Evolutionary conservation across 2,888 invertebrate species (phyloP).

Genomic region (Drosophila seclusa): DNA sequence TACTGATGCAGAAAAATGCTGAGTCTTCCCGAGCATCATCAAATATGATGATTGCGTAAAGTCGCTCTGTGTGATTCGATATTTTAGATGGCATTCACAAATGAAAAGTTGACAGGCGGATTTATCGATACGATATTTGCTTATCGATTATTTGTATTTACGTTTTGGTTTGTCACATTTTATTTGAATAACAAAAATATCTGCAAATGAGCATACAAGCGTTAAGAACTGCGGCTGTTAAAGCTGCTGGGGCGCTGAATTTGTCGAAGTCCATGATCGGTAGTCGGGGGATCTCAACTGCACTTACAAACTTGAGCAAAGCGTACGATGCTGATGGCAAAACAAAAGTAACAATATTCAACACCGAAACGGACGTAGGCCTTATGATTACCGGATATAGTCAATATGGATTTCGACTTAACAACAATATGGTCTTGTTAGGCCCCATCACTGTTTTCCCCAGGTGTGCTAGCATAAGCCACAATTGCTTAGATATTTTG

Average conservation of each 20-base stretch:
- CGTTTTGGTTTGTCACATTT: background rate
- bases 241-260: background rate
- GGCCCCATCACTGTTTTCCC: constrained; percentile 95
- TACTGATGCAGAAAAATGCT: no score
- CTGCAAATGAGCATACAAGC: constrained; percentile 47
- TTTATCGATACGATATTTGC: background rate
- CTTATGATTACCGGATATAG: constrained; percentile 90
- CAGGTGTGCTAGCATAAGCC: constrained; percentile 85
- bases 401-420: constrained; percentile 91
- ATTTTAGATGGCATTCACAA: background rate
- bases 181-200: background rate
- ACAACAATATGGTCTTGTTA: constrained; percentile 90
- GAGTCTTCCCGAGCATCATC: no score
- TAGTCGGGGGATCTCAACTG: constrained; percentile 10
- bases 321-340: constrained; percentile 91
- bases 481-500: background rate
- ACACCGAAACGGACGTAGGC: constrained; percentile 88
- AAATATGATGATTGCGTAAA: background rate
- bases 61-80: background rate
- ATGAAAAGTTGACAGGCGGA: background rate
- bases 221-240: constrained; percentile 19
- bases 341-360: constrained; percentile 90
- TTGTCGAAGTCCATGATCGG: constrained; percentile 7
- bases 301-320: constrained; percentile 37
- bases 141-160: constrained; percentile 2